Percentiles rank a stretch among this genome's conserved stretches.
phyloP scores from a whole-genome alignment of 1,140 invertebrate genomes.

The Brachionus rotundiformis region DNA sequence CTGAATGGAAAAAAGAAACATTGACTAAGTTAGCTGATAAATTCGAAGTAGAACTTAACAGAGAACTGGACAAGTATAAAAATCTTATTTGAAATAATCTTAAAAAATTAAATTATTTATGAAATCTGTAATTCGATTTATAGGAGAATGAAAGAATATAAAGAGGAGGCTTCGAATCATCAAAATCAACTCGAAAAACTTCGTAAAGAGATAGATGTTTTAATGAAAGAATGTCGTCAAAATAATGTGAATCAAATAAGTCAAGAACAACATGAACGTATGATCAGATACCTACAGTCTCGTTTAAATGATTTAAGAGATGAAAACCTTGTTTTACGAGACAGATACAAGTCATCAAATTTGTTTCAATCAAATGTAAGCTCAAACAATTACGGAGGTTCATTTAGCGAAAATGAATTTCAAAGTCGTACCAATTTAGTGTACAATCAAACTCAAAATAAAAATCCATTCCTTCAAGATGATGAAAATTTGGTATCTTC shows the following conservation, averaged over 20 bases:
- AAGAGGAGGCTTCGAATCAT: conserved; percentile 37
- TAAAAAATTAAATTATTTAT: too few relatives aligned
- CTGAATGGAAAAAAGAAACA: conserved; percentile 48
- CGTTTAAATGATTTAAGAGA: conserved; percentile 50
- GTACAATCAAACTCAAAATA: not conserved
- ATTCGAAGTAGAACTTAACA: conserved; percentile 40
- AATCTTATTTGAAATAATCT: too few relatives aligned
- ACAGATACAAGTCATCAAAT: conserved; percentile 12
- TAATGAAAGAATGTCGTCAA: conserved; percentile 31
- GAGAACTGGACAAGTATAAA: conserved; percentile 50
- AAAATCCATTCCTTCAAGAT: not conserved
- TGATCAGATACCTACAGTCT: conserved; percentile 24
- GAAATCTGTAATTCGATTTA: not conserved
- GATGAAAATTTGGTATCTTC: conserved; percentile 28
- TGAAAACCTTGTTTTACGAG: conserved; percentile 33
- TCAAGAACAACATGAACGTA: conserved; percentile 39
- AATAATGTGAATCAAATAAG: not conserved
- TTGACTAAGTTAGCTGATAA: conserved; percentile 40
- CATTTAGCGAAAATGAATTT: conserved; percentile 2
- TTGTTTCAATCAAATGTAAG: not conserved
- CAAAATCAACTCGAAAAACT: conserved; percentile 43
- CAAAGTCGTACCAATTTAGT: not conserved
- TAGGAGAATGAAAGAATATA: conserved; percentile 51
- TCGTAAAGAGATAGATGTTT: conserved; percentile 30
- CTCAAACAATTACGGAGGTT: not conserved